These are phyloP conservation scores for Aepyceros melampus DNA, from an alignment of 2,113 vertebrate genomes.

Conservation along the genomic window DNA sequence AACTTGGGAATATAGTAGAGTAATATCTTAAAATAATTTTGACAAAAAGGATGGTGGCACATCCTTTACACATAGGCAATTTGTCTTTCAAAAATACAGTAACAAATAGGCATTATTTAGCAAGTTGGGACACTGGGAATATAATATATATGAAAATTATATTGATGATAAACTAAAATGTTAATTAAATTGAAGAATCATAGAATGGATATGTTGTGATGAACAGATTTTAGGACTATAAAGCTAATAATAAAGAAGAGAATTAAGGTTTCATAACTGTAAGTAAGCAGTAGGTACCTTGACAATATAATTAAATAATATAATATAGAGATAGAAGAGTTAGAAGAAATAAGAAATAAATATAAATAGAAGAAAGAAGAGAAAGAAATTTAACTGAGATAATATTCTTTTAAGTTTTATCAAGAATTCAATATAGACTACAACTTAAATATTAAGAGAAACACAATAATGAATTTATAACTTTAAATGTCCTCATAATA, in stretches of 20 bases:
- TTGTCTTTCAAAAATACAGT: not conserved
- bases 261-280: not conserved
- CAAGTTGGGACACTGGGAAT: not conserved
- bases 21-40: not conserved
- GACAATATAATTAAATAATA: not conserved
- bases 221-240: not conserved
- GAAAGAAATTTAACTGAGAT: not conserved
- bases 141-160: not conserved
- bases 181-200: not conserved
- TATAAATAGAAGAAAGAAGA: not conserved
- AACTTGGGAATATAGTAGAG: not conserved
- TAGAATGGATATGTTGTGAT: not conserved
- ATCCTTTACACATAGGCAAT: not conserved
- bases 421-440: not conserved
- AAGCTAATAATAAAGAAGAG: not conserved
- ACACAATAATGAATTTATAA: not conserved
- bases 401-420: not conserved
- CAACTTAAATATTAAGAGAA: not conserved
- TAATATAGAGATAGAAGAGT: not conserved
- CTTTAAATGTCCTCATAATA: not conserved
- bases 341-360: not conserved
- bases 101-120: not conserved
- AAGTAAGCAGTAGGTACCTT: not conserved
- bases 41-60: not conserved
- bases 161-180: not conserved